Conservation (phyloP, 2,888 invertebrate species). For the Clitarchus hookeri region DNA sequence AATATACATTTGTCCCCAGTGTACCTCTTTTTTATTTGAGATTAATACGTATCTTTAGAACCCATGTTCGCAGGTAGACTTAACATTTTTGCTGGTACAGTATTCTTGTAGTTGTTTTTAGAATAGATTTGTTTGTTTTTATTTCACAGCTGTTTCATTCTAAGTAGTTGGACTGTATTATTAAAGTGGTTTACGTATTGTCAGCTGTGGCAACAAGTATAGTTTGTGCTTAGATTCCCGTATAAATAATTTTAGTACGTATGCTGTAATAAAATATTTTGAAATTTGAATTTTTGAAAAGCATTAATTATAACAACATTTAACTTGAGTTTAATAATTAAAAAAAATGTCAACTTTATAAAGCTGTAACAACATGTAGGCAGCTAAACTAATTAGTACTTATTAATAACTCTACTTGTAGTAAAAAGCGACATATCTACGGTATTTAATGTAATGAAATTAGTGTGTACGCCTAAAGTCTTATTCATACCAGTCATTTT, state of each 20-base stretch:
- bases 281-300: background rate
- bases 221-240: background rate
- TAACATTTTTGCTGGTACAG: constrained; percentile 7
- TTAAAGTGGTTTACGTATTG: background rate
- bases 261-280: background rate
- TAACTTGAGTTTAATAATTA: too few species aligned
- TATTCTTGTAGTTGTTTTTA: constrained; percentile 7
- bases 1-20: background rate
- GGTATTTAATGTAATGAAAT: too few species aligned
- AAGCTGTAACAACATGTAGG: too few species aligned
- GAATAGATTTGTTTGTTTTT: background rate
- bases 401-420: too few species aligned
- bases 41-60: background rate
- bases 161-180: background rate
- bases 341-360: too few species aligned
- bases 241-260: background rate
- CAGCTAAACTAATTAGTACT: too few species aligned
- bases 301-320: too few species aligned
- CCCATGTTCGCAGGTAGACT: background rate
- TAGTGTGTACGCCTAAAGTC: too few species aligned
- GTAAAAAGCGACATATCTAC: too few species aligned
- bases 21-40: background rate
- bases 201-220: background rate
- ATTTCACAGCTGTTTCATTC: background rate
- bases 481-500: too few species aligned